Conservation (phyloP, 2,888 invertebrate species). For the Acanthosepion pharaonis region DNA sequence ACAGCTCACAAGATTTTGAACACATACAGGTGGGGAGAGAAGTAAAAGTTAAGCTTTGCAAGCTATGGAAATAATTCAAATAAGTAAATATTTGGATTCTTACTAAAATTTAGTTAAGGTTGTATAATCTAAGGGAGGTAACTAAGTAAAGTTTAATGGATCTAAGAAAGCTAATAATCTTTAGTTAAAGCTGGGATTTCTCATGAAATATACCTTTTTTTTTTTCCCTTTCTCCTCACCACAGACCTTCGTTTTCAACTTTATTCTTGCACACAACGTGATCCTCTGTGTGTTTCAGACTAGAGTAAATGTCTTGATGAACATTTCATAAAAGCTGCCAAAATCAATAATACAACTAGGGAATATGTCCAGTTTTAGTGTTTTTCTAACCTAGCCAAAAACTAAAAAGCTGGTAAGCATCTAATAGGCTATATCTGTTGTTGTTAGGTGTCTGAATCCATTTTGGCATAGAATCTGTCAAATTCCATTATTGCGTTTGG, state of each 20-base stretch:
- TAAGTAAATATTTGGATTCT: too few relatives aligned
- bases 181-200: not conserved
- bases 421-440: slow-evolving; percentile 47
- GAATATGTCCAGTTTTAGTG: slow-evolving; percentile 43
- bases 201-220: not conserved
- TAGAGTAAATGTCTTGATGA: slow-evolving; percentile 43
- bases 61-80: not conserved
- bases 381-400: slow-evolving; percentile 44
- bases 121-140: not conserved
- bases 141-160: slow-evolving; percentile 18
- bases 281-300: slow-evolving; percentile 42
- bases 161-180: not conserved
- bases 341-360: slow-evolving; percentile 41
- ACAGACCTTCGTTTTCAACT: not conserved
- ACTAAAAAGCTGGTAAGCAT: slow-evolving; percentile 46
- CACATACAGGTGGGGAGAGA: too few relatives aligned
- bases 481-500: slow-evolving; percentile 45
- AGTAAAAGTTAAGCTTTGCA: not conserved
- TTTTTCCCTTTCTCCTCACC: not conserved
- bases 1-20: too few relatives aligned
- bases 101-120: too few relatives aligned
- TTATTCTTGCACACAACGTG: not conserved
- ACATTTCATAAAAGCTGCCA: slow-evolving; percentile 40
- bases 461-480: slow-evolving; percentile 46
- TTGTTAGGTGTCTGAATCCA: slow-evolving; percentile 47